A percentile compares a stretch with the other conserved stretches of the same genome.
Evolutionary conservation across 2,113 vertebrate genomes (phyloP).

Genomic region (Nipponia nippon): DNA sequence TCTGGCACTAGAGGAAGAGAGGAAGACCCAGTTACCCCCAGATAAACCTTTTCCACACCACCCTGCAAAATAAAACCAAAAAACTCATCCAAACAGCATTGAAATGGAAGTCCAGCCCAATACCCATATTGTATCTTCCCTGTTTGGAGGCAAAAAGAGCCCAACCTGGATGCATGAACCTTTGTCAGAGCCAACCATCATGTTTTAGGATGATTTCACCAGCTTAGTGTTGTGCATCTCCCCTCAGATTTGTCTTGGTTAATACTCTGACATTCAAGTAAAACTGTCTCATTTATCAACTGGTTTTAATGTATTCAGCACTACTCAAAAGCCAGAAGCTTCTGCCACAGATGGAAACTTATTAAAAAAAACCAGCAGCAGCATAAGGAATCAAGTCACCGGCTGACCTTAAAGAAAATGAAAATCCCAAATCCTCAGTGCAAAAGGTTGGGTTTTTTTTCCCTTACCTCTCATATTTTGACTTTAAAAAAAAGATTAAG

Average conservation of each 20-base stretch:
- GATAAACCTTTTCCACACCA: neutral
- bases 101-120: neutral
- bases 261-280: constrained; percentile 47
- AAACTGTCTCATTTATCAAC: constrained; percentile 21
- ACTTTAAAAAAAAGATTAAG: constrained; percentile 52
- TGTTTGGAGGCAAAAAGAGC: neutral
- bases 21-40: neutral
- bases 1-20: constrained; percentile 78
- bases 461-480: constrained; percentile 16
- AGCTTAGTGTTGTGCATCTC: neutral
- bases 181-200: neutral
- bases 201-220: neutral
- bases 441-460: neutral
- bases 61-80: neutral
- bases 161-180: accelerated
- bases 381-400: neutral
- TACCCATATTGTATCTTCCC: neutral
- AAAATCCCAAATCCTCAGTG: constrained; percentile 50
- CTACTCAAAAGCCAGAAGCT: constrained; percentile 35
- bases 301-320: constrained; percentile 2
- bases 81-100: neutral
- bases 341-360: constrained; percentile 11
- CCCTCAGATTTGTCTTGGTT: constrained; percentile 2
- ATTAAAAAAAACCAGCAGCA: neutral
- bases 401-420: constrained; percentile 57